phyloP scores from a whole-genome alignment of 2,888 invertebrate genomes.

The Epinotia nisella region DNA sequence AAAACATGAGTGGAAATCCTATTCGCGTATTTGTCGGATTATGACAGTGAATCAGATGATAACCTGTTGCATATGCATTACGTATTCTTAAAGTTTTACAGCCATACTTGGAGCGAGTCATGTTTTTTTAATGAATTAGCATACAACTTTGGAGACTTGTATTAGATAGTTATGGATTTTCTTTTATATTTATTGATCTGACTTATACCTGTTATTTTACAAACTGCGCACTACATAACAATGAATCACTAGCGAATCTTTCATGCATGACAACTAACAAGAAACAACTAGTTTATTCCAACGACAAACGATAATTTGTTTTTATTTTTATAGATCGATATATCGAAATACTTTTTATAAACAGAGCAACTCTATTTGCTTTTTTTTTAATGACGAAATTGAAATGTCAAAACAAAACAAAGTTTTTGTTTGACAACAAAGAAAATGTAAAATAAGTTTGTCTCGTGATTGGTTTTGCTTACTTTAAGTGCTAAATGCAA shows the following conservation, averaged over 20 bases:
- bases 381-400: constrained; percentile 39
- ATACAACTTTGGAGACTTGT: constrained; percentile 4
- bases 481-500: not conserved
- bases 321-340: constrained; percentile 22
- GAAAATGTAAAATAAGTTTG: not conserved
- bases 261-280: constrained; percentile 43
- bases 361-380: constrained; percentile 42
- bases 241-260: constrained; percentile 46
- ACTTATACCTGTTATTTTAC: constrained; percentile 35
- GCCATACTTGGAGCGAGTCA: not conserved
- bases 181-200: constrained; percentile 43
- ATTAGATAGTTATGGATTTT: constrained; percentile 33
- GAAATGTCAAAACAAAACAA: constrained; percentile 34
- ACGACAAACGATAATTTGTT: not conserved
- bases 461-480: not conserved
- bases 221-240: constrained; percentile 55
- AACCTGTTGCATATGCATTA: constrained; percentile 81
- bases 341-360: not conserved
- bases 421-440: constrained; percentile 35
- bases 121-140: not conserved
- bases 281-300: constrained; percentile 12
- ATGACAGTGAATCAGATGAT: constrained; percentile 63
- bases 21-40: constrained; percentile 79
- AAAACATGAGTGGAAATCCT: constrained; percentile 74
- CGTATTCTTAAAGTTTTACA: constrained; percentile 67